These are phyloP conservation scores for Erebia aethiops DNA, from an alignment of 2,888 invertebrate species.

Conservation along the genomic window DNA sequence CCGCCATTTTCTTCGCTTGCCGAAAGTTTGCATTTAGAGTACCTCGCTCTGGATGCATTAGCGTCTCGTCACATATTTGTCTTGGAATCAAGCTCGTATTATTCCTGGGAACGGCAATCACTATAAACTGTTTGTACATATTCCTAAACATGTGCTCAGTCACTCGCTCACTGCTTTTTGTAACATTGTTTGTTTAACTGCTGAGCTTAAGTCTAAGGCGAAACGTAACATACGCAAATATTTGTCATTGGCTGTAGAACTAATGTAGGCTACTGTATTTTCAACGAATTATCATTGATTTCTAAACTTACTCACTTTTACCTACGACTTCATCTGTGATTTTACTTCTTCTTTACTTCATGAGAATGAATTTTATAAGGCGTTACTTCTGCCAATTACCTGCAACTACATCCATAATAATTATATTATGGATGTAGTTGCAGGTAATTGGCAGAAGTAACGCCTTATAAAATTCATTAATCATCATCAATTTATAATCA, in stretches of 20 bases:
- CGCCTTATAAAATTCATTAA: too few relatives aligned
- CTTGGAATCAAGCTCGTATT: conserved; percentile 63
- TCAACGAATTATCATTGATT: background rate
- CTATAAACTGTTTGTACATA: conserved; percentile 63
- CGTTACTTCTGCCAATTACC: too few relatives aligned
- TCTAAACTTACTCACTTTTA: background rate
- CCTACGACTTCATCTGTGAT: too few relatives aligned
- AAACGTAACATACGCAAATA: conserved; percentile 41
- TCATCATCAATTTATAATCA: too few relatives aligned
- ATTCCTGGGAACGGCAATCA: conserved; percentile 63
- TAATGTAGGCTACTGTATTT: conserved; percentile 20
- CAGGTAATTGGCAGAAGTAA: too few relatives aligned
- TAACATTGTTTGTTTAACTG: conserved; percentile 40
- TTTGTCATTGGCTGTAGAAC: conserved; percentile 34
- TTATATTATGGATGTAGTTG: too few relatives aligned
- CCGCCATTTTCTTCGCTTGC: conserved; percentile 68
- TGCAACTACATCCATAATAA: too few relatives aligned
- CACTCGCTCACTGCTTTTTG: conserved; percentile 45
- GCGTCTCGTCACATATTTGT: conserved; percentile 68
- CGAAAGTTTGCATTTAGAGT: conserved; percentile 75
- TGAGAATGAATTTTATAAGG: too few relatives aligned
- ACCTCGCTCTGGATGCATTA: conserved; percentile 64
- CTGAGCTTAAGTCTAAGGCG: conserved; percentile 42
- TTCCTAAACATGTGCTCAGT: conserved; percentile 45
- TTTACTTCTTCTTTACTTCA: too few relatives aligned